Evolutionary conservation across 2,888 invertebrate genomes (phyloP).

Genomic region (Catonia carolina): DNA sequence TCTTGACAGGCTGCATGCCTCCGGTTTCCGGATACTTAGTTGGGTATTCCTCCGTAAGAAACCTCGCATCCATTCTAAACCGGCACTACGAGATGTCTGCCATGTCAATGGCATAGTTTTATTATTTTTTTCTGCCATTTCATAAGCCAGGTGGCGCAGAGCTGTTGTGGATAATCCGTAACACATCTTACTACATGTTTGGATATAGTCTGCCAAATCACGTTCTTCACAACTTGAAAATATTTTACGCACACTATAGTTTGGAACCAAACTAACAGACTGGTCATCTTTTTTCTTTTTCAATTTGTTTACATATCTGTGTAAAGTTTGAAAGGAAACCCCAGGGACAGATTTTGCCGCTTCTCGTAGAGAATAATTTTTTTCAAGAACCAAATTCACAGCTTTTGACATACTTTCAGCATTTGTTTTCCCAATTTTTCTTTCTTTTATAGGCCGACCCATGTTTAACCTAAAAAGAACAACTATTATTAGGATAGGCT

Average conservation of each 20-base stretch:
- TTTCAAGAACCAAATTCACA: too few relatives aligned
- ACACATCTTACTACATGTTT: slow-evolving; percentile 23
- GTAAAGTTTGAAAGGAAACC: slow-evolving; percentile 1
- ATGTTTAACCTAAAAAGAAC: too few relatives aligned
- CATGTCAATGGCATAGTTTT: slow-evolving; percentile 22
- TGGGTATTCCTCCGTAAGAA: slow-evolving; percentile 19
- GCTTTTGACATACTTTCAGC: too few relatives aligned
- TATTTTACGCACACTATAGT: slow-evolving; percentile 4
- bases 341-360: too few relatives aligned
- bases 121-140: slow-evolving; percentile 22
- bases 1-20: slow-evolving; percentile 25
- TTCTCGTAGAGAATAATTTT: too few relatives aligned
- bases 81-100: slow-evolving; percentile 21
- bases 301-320: slow-evolving; percentile 11
- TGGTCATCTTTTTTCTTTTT: slow-evolving; percentile 14
- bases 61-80: slow-evolving; percentile 21
- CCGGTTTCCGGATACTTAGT: slow-evolving; percentile 21
- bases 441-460: too few relatives aligned
- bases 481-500: too few relatives aligned
- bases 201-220: slow-evolving; percentile 19
- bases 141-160: slow-evolving; percentile 20
- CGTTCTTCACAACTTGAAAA: slow-evolving; percentile 11
- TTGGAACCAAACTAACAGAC: not conserved
- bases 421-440: too few relatives aligned
- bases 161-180: slow-evolving; percentile 20